Conservation (phyloP, 1,140 invertebrate genomes). For the Sminthurinus signatus region DNA sequence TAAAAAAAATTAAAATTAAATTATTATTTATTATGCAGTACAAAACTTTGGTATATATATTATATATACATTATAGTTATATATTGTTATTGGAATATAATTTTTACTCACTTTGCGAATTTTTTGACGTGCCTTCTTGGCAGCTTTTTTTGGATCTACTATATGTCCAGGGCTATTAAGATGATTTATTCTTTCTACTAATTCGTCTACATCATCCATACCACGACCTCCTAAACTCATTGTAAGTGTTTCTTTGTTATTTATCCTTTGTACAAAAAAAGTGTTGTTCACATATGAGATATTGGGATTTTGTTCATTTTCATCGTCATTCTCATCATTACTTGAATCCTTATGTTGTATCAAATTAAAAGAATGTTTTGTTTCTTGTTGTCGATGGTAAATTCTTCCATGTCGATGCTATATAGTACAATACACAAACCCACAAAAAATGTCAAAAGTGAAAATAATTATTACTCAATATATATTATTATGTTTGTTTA, state of each 20-base stretch:
- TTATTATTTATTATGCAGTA: background rate
- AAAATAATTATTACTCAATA: too few relatives aligned
- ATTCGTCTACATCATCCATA: conserved; percentile 24
- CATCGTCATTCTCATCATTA: too few relatives aligned
- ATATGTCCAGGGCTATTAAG: conserved; percentile 14
- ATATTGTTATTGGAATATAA: background rate
- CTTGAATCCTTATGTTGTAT: too few relatives aligned
- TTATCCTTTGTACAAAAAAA: background rate
- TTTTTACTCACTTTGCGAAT: conserved; percentile 19
- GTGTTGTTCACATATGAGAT: too few relatives aligned
- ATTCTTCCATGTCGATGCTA: too few relatives aligned
- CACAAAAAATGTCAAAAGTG: too few relatives aligned
- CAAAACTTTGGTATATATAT: background rate
- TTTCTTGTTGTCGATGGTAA: too few relatives aligned
- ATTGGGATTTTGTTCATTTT: too few relatives aligned
- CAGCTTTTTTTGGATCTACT: conserved; percentile 24
- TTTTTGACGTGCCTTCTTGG: conserved; percentile 29
- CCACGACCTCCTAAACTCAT: background rate
- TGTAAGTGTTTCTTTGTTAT: background rate
- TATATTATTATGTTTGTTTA: too few relatives aligned
- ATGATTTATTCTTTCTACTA: conserved; percentile 26
- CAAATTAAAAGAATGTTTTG: too few relatives aligned
- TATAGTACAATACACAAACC: too few relatives aligned
- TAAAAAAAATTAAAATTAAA: background rate
- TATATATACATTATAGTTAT: background rate